A percentile compares a stretch with the other conserved stretches of the same genome.
phyloP scores from a whole-genome alignment of 1,140 invertebrate genomes.

The Apolygus lucorum region DNA sequence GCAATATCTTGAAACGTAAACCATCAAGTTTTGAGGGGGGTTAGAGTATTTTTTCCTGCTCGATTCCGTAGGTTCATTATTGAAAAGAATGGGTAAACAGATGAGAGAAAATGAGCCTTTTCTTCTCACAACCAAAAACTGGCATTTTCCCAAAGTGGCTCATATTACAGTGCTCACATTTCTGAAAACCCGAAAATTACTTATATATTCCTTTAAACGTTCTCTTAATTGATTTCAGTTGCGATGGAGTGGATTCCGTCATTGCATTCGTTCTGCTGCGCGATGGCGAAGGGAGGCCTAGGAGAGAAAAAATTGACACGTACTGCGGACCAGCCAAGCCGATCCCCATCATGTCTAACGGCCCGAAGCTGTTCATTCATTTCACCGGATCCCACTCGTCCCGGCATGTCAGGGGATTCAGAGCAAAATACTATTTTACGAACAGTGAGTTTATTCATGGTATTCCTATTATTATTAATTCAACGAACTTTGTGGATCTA shows the following conservation, averaged over 20 bases:
- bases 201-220: too few species aligned
- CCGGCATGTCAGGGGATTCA: constrained; percentile 69
- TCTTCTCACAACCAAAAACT: too few species aligned
- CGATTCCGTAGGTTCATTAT: too few species aligned
- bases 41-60: too few species aligned
- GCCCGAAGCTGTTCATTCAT: constrained; percentile 67
- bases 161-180: too few species aligned
- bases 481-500: too few species aligned
- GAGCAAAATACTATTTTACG: constrained; percentile 77
- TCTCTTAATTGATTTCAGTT: too few species aligned
- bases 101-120: too few species aligned
- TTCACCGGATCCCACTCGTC: constrained; percentile 63
- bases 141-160: too few species aligned
- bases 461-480: not conserved
- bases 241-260: constrained; percentile 63
- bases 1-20: too few species aligned
- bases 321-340: constrained; percentile 71
- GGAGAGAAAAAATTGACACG: constrained; percentile 60
- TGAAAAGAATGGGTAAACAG: too few species aligned
- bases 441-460: constrained; percentile 58
- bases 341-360: constrained; percentile 81
- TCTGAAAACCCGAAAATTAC: not conserved
- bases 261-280: constrained; percentile 62
- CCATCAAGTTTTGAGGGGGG: too few species aligned
- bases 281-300: constrained; percentile 38